Percentiles rank a stretch among this genome's conserved stretches.
These are phyloP conservation scores for Antrozous pallidus DNA, from an alignment of 2,797 vertebrate species.

Conservation along the genomic window DNA sequence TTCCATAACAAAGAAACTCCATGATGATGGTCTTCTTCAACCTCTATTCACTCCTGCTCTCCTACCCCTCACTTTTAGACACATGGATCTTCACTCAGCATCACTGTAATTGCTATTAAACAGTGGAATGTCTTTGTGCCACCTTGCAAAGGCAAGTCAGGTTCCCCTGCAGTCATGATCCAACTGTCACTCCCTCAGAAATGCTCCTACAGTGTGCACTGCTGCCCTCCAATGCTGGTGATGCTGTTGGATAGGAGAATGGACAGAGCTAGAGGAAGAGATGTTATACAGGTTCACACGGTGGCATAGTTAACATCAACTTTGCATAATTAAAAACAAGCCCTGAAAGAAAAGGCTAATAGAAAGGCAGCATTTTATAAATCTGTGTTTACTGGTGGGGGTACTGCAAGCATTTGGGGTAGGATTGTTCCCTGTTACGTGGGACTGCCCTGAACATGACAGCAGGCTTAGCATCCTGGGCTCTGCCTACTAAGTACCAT, in stretches of 20 bases:
- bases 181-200: neutral
- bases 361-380: neutral
- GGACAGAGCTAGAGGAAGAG: neutral
- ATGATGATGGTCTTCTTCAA: neutral
- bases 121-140: neutral
- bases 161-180: neutral
- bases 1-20: neutral
- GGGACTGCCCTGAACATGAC: neutral
- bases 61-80: neutral
- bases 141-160: neutral
- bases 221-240: neutral
- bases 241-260: neutral
- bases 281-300: fast-evolving
- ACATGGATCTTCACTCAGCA: neutral
- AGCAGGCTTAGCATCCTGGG: neutral
- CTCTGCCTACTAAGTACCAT: neutral
- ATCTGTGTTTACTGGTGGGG: neutral
- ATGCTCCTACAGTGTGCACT: neutral
- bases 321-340: neutral
- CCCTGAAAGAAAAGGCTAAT: neutral
- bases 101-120: neutral
- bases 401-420: neutral
- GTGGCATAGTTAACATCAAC: neutral
- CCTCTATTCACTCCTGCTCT: neutral
- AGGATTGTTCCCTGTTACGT: neutral